Conservation (phyloP, 53 echinoderm and acorn worm genomes). For the Luidia sarsii region DNA sequence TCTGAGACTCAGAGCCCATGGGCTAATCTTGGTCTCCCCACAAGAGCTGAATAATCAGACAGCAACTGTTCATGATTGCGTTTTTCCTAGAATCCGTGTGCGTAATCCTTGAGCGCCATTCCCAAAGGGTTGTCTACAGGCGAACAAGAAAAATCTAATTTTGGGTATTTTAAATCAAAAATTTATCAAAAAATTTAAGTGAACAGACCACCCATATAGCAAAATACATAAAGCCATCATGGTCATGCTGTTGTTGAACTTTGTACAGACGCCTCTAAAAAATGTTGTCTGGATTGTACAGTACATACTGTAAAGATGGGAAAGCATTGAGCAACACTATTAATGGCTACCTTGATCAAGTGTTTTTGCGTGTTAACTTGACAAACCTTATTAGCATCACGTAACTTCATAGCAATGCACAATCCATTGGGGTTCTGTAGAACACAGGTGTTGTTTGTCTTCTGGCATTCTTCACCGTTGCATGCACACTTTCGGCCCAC, state of each 20-base stretch:
- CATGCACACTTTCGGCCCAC: constrained; percentile 58
- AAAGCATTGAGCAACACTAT: not conserved
- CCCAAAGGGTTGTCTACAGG: no score
- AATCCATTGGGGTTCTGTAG: not conserved
- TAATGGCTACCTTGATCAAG: not conserved
- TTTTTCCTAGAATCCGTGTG: no score
- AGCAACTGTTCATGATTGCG: no score
- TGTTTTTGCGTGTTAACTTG: no score
- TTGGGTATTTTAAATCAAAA: no score
- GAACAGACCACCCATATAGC: not conserved
- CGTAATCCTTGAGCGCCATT: no score
- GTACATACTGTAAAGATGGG: not conserved
- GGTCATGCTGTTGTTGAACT: not conserved
- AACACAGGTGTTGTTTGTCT: constrained; percentile 36
- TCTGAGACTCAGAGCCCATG: no score
- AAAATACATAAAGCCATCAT: not conserved
- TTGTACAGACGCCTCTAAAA: not conserved
- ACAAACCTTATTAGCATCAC: constrained; percentile 24
- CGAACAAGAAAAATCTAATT: no score
- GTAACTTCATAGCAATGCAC: constrained; percentile 39
- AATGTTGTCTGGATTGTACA: not conserved
- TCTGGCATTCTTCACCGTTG: not conserved
- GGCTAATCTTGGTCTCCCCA: no score
- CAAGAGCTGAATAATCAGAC: no score
- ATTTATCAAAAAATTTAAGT: no score